These are phyloP conservation scores for Alosa alosa DNA, from an alignment of 2,113 vertebrate genomes.

Conservation along the genomic window DNA sequence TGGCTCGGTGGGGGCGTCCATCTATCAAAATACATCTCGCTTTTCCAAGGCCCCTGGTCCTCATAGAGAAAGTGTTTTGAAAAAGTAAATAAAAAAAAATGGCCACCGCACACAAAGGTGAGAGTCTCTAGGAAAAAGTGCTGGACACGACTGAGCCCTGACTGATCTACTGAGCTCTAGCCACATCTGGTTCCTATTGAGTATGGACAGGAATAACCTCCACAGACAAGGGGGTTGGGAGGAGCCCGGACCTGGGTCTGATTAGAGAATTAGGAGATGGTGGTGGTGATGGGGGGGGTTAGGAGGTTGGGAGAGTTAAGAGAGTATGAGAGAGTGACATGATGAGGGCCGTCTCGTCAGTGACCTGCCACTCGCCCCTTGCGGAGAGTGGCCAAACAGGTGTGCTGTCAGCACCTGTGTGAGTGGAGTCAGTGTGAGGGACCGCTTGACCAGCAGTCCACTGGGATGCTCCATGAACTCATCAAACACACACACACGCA, in stretches of 20 bases:
- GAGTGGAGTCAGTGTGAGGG: not conserved
- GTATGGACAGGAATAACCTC: slow-evolving; percentile 15
- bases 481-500: slow-evolving; percentile 13
- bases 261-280: slow-evolving; percentile 51
- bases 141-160: slow-evolving; percentile 50
- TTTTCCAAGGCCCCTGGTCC: not conserved
- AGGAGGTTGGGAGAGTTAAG: not conserved
- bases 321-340: not conserved
- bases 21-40: not conserved
- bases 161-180: not conserved
- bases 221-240: slow-evolving; percentile 10
- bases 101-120: not conserved
- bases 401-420: not conserved
- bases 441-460: not conserved
- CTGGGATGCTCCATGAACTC: slow-evolving; percentile 46
- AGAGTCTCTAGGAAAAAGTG: not conserved
- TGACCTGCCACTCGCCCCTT: not conserved
- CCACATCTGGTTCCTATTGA: slow-evolving; percentile 36
- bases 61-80: not conserved
- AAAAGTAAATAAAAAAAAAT: not conserved
- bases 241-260: slow-evolving; percentile 56
- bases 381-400: not conserved
- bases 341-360: not conserved
- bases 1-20: not conserved
- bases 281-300: not conserved